These are phyloP conservation scores for Clunio marinus DNA, from an alignment of 2,888 invertebrate genomes.

Conservation along the genomic window DNA sequence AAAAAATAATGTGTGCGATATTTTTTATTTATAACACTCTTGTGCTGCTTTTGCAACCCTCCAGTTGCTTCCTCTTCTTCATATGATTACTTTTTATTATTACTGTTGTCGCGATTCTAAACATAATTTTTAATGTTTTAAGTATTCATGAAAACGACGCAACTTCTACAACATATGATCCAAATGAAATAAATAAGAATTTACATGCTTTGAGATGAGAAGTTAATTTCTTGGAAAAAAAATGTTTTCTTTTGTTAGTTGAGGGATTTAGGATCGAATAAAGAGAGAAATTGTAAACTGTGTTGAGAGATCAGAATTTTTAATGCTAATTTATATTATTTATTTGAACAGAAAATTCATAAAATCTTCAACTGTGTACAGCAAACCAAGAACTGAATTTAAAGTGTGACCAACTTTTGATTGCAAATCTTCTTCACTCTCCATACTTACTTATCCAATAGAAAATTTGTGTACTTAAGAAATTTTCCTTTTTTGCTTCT, in stretches of 20 bases:
- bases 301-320: too few relatives aligned
- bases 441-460: too few relatives aligned
- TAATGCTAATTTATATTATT: too few relatives aligned
- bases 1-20: not conserved
- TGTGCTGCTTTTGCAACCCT: not conserved
- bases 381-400: not conserved
- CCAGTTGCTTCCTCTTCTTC: not conserved
- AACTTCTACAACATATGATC: not conserved
- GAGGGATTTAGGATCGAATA: too few relatives aligned
- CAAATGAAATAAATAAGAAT: slow-evolving; percentile 3
- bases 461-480: not conserved
- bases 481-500: not conserved
- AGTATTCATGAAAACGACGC: slow-evolving; percentile 21
- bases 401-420: too few relatives aligned
- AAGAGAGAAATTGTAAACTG: too few relatives aligned
- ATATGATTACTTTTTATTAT: slow-evolving; percentile 33
- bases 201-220: not conserved
- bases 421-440: too few relatives aligned
- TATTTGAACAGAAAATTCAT: not conserved
- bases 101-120: slow-evolving; percentile 27
- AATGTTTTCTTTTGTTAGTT: too few relatives aligned
- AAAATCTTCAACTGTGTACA: too few relatives aligned
- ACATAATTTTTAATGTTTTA: slow-evolving; percentile 33
- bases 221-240: not conserved
- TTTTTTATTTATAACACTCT: slow-evolving; percentile 10